phyloP scores from a whole-genome alignment of 2,888 invertebrate genomes.

The Zygothrica quintamaculata region DNA sequence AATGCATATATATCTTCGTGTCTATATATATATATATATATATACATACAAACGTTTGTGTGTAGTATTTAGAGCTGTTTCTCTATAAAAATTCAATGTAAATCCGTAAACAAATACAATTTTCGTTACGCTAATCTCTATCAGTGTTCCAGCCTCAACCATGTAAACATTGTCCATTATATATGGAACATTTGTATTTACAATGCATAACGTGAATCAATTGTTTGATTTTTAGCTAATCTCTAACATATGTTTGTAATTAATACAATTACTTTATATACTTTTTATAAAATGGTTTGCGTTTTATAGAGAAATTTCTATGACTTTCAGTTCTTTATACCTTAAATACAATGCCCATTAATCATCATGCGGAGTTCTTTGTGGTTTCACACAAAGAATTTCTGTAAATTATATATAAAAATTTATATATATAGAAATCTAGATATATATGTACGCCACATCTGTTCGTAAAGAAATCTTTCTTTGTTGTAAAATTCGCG shows the following conservation, averaged over 20 bases:
- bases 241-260: background rate
- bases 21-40: conserved; percentile 11
- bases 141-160: conserved; percentile 19
- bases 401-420: too few relatives aligned
- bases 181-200: background rate
- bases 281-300: background rate
- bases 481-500: conserved; percentile 24
- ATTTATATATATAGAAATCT: conserved; percentile 4
- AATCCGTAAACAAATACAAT: background rate
- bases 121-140: conserved; percentile 25
- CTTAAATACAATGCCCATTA: conserved; percentile 24
- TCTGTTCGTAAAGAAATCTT: conserved; percentile 1
- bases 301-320: conserved; percentile 7
- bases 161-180: conserved; percentile 32
- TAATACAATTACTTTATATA: background rate
- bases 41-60: background rate
- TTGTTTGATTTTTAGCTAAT: conserved; percentile 8
- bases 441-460: conserved; percentile 2
- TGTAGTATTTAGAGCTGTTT: too few relatives aligned
- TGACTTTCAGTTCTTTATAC: background rate
- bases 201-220: background rate
- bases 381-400: conserved; percentile 27
- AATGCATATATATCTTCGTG: background rate
- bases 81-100: too few relatives aligned
- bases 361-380: conserved; percentile 31